Evolutionary conservation across 2,888 invertebrate genomes (phyloP), one percentile per base, ranked within the genome.

Genomic region (Meta bourneti): DNA sequence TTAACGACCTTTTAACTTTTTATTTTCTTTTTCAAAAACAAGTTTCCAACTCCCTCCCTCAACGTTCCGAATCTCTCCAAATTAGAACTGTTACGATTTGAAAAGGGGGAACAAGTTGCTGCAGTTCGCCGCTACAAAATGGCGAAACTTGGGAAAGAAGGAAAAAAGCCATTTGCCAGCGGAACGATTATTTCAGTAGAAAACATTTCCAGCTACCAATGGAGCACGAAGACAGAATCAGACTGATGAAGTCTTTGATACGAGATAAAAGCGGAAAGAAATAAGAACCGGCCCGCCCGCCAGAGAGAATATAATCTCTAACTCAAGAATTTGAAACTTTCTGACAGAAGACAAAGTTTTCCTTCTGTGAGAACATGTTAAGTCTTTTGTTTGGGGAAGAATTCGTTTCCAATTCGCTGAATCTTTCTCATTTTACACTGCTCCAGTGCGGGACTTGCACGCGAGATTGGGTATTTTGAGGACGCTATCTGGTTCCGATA

Each of bases 271-370:
- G 81, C 13, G 48, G 20, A 70, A 88, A 82, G 74, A 80, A 80
- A 80, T 81, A 81, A 71, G 51, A 70, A 13, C 34, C 34, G 34
- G 34, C 34, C 34, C 34, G 34, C 34, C 34, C 34, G 69, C 16
- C 11, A 86, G 51, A 54, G 80, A 70, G 79, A 72, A 79, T 72
- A 87, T 87, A 87, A 87, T 87, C 87, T 80, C 72, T 71, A 87
- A 54, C 80, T 72, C 87, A 54, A 71, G 80, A 87, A 87, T 87
- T 87, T 87, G 80, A 87, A 87, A 87, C 87, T 87, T 87, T 72
- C 80, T 87, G 87, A 87, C 72, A 87, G 87, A 80, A 80, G 79
- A 80, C 79, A 80, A 87, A 72, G 51, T 87, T 86, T 87, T 87
- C 52, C 79, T 49, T 80, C 52, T 52, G 5, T 54, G 72, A 0